These are phyloP conservation scores for Lepus timidus DNA, from an alignment of 2,113 vertebrate species.

Conservation along the genomic window DNA sequence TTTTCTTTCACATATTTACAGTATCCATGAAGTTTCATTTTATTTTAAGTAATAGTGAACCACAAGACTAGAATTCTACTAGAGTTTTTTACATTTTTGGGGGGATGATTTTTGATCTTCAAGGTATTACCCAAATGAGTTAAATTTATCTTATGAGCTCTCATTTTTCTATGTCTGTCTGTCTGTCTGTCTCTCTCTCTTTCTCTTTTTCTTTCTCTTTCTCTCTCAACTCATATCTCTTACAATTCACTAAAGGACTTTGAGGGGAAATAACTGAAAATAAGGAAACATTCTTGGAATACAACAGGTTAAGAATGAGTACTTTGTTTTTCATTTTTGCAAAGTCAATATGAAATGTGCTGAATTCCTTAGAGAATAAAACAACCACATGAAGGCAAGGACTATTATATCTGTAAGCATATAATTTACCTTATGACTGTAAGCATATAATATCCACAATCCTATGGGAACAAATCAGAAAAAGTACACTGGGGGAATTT, in stretches of 20 bases:
- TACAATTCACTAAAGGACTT: neutral
- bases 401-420: slow-evolving; percentile 70
- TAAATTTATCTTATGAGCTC: neutral
- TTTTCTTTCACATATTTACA: neutral
- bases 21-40: neutral
- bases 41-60: neutral
- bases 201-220: neutral
- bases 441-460: slow-evolving; percentile 50
- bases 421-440: slow-evolving; percentile 74
- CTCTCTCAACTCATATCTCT: neutral
- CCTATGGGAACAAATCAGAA: slow-evolving; percentile 57
- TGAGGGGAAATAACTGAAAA: neutral
- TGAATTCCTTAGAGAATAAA: slow-evolving; percentile 70
- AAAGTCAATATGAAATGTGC: slow-evolving; percentile 60
- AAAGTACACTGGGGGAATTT: slow-evolving; percentile 54
- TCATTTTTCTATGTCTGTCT: neutral
- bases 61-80: neutral
- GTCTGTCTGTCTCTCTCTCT: neutral
- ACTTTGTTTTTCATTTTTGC: slow-evolving; percentile 48
- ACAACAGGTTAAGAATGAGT: slow-evolving; percentile 23
- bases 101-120: neutral
- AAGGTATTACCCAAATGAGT: neutral
- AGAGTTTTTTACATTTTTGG: neutral
- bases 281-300: slow-evolving; percentile 8
- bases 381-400: slow-evolving; percentile 46